A percentile compares a stretch with the other conserved stretches of the same genome.
These are phyloP conservation scores for Drosophila recens DNA, from an alignment of 2,888 invertebrate genomes.

Conservation along the genomic window DNA sequence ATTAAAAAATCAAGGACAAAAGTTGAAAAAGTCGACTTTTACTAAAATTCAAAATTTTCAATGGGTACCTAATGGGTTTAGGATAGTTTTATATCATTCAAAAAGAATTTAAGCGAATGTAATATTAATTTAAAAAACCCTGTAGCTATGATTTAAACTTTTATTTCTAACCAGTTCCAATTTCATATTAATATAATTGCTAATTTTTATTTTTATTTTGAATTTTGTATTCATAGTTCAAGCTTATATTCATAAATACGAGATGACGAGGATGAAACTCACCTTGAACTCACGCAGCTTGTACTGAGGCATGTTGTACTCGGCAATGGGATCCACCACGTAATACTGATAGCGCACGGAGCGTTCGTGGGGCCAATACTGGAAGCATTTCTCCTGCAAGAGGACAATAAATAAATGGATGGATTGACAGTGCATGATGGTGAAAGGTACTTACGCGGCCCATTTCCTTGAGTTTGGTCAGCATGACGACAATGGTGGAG, in stretches of 20 bases:
- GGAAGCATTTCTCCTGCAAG: slow-evolving; percentile 97
- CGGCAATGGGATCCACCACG: slow-evolving; percentile 99
- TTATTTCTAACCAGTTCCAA: too few relatives aligned
- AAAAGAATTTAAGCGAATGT: too few relatives aligned
- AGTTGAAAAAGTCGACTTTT: too few relatives aligned
- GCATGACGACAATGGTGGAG: slow-evolving; percentile 99
- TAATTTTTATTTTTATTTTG: too few relatives aligned
- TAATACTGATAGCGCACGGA: slow-evolving; percentile 99
- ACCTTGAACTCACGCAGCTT: slow-evolving; percentile 99
- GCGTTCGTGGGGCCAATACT: slow-evolving; percentile 99
- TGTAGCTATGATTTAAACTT: too few relatives aligned
- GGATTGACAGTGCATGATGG: background rate
- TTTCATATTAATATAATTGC: too few relatives aligned
- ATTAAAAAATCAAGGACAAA: too few relatives aligned
- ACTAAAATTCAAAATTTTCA: too few relatives aligned
- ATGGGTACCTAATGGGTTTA: too few relatives aligned
- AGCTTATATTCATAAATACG: too few relatives aligned
- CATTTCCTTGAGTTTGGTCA: slow-evolving; percentile 99
- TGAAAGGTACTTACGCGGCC: slow-evolving; percentile 90
- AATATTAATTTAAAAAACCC: too few relatives aligned
- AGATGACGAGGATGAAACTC: slow-evolving; percentile 25
- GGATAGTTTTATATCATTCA: too few relatives aligned
- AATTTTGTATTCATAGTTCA: background rate
- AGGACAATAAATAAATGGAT: background rate
- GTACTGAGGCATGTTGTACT: slow-evolving; percentile 99